Evolutionary conservation across 1,140 invertebrate genomes (phyloP).

Genomic region (Thaumatotibia leucotreta): DNA sequence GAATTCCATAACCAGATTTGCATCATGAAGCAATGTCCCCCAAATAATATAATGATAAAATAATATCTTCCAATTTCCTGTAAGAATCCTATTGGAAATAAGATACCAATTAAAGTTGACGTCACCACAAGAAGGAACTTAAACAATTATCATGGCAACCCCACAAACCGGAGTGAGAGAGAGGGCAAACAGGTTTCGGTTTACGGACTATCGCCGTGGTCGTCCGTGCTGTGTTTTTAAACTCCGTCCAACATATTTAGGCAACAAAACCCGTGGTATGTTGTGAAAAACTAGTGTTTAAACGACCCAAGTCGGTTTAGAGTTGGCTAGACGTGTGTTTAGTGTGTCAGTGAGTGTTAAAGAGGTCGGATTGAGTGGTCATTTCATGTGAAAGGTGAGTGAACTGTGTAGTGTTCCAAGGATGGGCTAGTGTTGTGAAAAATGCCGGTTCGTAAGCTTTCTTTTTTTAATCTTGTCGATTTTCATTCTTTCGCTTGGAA

Average conservation of each 20-base stretch:
- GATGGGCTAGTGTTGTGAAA: neutral
- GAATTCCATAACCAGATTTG: no score
- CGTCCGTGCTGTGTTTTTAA: constrained; percentile 42
- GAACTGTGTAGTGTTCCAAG: neutral
- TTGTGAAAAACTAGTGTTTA: constrained; percentile 29
- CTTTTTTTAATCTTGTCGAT: neutral
- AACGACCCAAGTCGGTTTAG: constrained; percentile 22
- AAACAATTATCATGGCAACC: constrained; percentile 37
- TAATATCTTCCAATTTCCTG: neutral
- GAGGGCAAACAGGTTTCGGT: constrained; percentile 53
- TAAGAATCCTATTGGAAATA: neutral
- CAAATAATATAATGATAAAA: no score
- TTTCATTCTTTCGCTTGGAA: no score
- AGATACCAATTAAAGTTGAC: neutral
- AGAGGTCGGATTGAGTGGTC: neutral
- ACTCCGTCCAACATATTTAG: constrained; percentile 40
- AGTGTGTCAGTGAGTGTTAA: constrained; percentile 25
- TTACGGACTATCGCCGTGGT: constrained; percentile 39
- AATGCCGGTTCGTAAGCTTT: neutral
- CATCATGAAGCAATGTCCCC: no score
- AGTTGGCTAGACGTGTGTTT: constrained; percentile 12
- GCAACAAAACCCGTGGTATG: constrained; percentile 43
- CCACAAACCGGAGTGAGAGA: constrained; percentile 38
- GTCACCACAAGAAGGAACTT: constrained; percentile 7
- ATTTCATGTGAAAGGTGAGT: neutral